Conservation (phyloP, 2,113 vertebrate species). For the Perca schrenkii region DNA sequence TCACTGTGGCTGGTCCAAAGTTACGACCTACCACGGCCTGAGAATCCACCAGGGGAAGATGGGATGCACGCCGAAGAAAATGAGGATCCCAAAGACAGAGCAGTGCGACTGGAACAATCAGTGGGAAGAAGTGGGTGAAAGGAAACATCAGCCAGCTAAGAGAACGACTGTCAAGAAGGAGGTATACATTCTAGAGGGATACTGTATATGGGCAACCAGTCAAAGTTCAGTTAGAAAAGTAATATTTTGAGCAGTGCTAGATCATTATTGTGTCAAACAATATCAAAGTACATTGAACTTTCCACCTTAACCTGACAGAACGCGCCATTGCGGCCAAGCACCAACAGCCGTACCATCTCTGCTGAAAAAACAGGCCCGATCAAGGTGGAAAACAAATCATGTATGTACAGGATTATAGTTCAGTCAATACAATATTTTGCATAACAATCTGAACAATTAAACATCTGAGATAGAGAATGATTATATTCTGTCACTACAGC, state of each 20-base stretch:
- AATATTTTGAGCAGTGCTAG: too few relatives aligned
- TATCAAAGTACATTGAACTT: neutral
- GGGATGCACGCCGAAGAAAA: conserved; percentile 29
- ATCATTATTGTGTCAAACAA: neutral
- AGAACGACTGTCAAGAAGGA: neutral
- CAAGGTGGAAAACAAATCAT: neutral
- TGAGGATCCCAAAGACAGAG: too few relatives aligned
- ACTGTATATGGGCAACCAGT: too few relatives aligned
- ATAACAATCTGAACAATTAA: neutral
- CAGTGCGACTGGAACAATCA: neutral
- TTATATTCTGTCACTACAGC: neutral
- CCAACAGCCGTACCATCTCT: neutral
- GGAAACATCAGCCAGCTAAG: neutral
- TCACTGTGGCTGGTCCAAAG: conserved; percentile 55
- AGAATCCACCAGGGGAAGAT: conserved; percentile 64
- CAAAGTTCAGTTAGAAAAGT: too few relatives aligned
- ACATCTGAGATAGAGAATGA: too few relatives aligned
- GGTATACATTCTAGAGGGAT: neutral
- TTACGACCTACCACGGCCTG: conserved; percentile 11
- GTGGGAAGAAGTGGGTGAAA: neutral
- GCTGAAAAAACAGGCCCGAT: neutral
- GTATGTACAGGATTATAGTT: neutral
- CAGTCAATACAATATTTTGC: neutral
- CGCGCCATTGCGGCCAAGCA: neutral
- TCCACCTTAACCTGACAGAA: neutral